phyloP scores from a whole-genome alignment of 2,113 vertebrate species.

The Alligator mississippiensis region DNA sequence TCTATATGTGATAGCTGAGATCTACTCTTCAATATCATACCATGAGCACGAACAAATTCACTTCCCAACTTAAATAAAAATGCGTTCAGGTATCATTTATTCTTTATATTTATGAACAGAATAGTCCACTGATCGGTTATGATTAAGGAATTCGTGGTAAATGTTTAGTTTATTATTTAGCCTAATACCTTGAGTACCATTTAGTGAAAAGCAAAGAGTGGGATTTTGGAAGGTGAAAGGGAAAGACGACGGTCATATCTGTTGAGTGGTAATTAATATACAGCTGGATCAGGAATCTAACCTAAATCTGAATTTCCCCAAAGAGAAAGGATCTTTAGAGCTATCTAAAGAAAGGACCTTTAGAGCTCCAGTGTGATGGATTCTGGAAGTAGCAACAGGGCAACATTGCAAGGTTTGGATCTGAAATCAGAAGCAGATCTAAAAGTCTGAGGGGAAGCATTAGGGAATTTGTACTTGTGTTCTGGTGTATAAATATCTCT shows the following conservation, averaged over 20 bases:
- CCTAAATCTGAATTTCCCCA: neutral
- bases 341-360: neutral
- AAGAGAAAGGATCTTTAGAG: neutral
- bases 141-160: neutral
- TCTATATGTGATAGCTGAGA: neutral
- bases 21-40: neutral
- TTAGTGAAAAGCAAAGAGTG: neutral
- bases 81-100: neutral
- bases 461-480: neutral
- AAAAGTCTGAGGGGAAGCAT: neutral
- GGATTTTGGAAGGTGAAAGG: neutral
- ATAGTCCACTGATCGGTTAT: neutral
- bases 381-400: neutral
- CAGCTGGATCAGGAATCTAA: neutral
- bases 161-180: neutral
- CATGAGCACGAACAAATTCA: neutral
- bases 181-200: neutral
- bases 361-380: neutral
- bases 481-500: neutral
- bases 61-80: constrained; percentile 22
- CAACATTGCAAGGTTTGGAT: neutral
- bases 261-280: neutral
- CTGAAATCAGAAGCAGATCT: neutral
- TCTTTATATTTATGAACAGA: neutral
- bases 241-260: neutral